Evolutionary conservation across 2,888 invertebrate genomes (phyloP).

Genomic region (Brachynemurus nebulosus): DNA sequence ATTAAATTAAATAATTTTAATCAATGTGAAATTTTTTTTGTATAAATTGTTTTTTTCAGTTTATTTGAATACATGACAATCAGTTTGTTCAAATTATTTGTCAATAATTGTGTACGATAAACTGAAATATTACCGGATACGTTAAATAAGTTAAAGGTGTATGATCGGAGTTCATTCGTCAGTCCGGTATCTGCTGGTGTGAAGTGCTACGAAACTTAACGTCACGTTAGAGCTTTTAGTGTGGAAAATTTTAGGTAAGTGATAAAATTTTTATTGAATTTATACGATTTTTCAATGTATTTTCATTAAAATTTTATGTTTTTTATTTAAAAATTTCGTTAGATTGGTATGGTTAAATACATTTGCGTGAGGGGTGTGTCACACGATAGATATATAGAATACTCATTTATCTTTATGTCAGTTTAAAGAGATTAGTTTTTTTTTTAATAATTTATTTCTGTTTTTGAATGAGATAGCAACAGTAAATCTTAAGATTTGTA

Average conservation of each 20-base stretch:
- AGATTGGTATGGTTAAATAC: not conserved
- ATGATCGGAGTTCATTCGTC: conserved; percentile 1
- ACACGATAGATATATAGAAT: not conserved
- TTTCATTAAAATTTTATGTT: not conserved
- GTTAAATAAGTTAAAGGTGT: not conserved
- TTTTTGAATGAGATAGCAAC: not conserved
- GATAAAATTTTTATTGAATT: not conserved
- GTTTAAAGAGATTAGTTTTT: not conserved
- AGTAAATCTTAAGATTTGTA: not conserved
- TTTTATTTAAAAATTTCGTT: not conserved
- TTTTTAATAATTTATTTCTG: not conserved
- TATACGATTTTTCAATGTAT: not conserved
- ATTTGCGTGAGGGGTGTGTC: conserved; percentile 1
- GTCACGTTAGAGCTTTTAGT: not conserved
- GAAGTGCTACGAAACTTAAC: not conserved
- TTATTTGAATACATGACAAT: too few species aligned
- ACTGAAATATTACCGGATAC: not conserved
- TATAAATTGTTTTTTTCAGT: too few species aligned
- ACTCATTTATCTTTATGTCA: not conserved
- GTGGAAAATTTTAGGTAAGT: not conserved
- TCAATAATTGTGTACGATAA: too few species aligned
- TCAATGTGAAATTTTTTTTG: too few species aligned
- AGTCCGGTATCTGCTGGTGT: not conserved
- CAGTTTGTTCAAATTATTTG: too few species aligned
- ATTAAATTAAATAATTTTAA: too few species aligned